A percentile compares a stretch with the other conserved stretches of the same genome.
phyloP scores from a whole-genome alignment of 2,888 invertebrate genomes.

The Caradrina clavipalpis region DNA sequence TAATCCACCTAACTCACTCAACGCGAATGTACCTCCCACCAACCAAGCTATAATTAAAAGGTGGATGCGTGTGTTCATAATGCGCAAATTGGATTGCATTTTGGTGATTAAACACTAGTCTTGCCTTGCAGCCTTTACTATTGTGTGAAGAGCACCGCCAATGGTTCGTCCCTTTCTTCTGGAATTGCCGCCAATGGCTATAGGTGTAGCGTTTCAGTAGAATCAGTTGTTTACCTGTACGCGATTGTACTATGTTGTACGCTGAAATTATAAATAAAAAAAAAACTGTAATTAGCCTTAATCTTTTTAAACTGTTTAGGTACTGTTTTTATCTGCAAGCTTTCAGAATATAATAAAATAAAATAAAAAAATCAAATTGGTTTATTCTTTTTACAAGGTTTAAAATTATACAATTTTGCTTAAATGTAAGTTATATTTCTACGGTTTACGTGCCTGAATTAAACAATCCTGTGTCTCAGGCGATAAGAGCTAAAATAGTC shows the following conservation, averaged over 20 bases:
- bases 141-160: slow-evolving; percentile 48
- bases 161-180: slow-evolving; percentile 30
- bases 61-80: slow-evolving; percentile 30
- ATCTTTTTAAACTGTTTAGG: too few species aligned
- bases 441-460: too few species aligned
- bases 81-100: slow-evolving; percentile 16
- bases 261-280: slow-evolving; percentile 24
- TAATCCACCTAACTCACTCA: not conserved
- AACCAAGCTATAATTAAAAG: not conserved
- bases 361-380: too few species aligned
- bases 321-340: too few species aligned
- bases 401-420: too few species aligned
- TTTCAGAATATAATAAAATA: too few species aligned
- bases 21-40: slow-evolving; percentile 1
- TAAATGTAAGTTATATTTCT: too few species aligned
- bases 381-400: too few species aligned
- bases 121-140: slow-evolving; percentile 39
- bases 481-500: too few species aligned
- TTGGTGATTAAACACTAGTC: slow-evolving; percentile 14
- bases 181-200: not conserved
- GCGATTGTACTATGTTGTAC: slow-evolving; percentile 13
- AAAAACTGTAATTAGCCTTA: too few species aligned
- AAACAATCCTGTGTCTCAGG: too few species aligned
- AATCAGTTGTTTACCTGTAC: slow-evolving; percentile 27
- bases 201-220: slow-evolving; percentile 37